A percentile compares a stretch with the other conserved stretches of the same genome.
phyloP scores from a whole-genome alignment of 2,888 invertebrate genomes.

The Agrochola lota region DNA sequence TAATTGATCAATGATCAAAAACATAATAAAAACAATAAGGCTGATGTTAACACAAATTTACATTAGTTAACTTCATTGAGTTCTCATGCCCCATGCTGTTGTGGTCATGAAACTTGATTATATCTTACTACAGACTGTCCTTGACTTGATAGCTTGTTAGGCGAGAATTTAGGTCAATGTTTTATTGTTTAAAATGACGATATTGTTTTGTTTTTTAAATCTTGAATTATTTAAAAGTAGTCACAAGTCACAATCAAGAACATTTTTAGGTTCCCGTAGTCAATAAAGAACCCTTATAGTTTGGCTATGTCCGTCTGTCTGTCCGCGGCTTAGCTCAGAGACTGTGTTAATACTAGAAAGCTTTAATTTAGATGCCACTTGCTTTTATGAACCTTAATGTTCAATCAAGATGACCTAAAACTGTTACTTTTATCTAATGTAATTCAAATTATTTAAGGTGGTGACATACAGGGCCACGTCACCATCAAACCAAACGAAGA shows the following conservation, averaged over 20 bases:
- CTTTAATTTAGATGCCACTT: background rate
- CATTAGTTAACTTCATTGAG: constrained; percentile 8
- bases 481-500: constrained; percentile 91
- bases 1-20: background rate
- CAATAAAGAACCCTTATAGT: too few relatives aligned
- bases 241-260: background rate
- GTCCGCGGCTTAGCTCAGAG: too few relatives aligned
- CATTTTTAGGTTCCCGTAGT: too few relatives aligned
- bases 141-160: constrained; percentile 28
- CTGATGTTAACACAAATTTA: constrained; percentile 15
- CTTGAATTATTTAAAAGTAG: background rate
- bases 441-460: constrained; percentile 78
- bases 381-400: background rate
- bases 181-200: constrained; percentile 12
- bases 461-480: constrained; percentile 92
- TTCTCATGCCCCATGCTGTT: constrained; percentile 11
- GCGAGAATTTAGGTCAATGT: constrained; percentile 7
- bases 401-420: constrained; percentile 1
- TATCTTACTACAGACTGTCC: constrained; percentile 15
- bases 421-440: background rate
- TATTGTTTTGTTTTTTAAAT: background rate
- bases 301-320: too few relatives aligned
- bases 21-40: background rate
- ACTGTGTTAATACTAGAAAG: too few relatives aligned
- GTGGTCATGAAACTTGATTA: constrained; percentile 37